Conservation (phyloP, 2,797 vertebrate species). For the Betta splendens region DNA sequence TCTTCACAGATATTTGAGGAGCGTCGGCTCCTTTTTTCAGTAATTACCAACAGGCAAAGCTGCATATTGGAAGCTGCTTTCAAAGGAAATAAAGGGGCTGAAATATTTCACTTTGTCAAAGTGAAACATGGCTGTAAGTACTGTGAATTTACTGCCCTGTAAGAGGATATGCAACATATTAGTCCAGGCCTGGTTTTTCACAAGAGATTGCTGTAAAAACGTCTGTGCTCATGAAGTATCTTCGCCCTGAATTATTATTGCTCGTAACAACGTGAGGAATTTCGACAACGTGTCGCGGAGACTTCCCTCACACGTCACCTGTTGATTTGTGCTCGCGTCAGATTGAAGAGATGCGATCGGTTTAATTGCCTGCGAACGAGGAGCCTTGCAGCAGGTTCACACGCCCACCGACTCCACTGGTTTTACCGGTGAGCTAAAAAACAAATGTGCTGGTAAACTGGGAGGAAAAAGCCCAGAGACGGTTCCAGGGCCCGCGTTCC, state of each 20-base stretch:
- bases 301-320: not conserved
- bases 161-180: not conserved
- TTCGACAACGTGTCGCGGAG: conserved; percentile 1
- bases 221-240: conserved; percentile 22
- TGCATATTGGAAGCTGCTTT: not conserved
- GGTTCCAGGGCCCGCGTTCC: not conserved
- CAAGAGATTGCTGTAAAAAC: conserved; percentile 13
- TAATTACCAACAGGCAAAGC: not conserved
- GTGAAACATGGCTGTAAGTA: not conserved
- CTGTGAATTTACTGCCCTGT: conserved; percentile 1
- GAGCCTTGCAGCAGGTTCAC: conserved; percentile 21
- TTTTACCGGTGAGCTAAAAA: not conserved
- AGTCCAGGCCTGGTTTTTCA: conserved; percentile 7
- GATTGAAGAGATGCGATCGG: conserved; percentile 29
- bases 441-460: not conserved
- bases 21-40: not conserved
- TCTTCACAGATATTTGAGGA: not conserved
- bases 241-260: conserved; percentile 22
- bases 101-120: not conserved
- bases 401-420: conserved; percentile 10
- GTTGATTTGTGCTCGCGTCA: conserved; percentile 13
- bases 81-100: not conserved
- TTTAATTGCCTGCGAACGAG: conserved; percentile 5
- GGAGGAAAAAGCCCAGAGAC: not conserved
- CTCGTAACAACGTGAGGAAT: not conserved